Base-by-base conservation (phyloP, 1,140 invertebrate genomes). In the Augochlora pura region DNA sequence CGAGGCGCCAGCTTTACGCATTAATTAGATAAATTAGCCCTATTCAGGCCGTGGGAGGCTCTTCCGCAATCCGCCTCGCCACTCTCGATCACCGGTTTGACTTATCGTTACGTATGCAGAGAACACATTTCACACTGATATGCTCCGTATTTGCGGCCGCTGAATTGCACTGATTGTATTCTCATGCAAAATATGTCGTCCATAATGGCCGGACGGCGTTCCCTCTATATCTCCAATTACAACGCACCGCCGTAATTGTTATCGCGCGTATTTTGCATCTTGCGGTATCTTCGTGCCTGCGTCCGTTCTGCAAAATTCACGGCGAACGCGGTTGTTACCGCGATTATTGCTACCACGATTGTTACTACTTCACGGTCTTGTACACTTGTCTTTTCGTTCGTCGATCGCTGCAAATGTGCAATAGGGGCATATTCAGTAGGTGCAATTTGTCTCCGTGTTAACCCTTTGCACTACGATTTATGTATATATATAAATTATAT, bases 111-210 rank as follows among this genome's bases (percentile, higher is more conserved):
- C 69, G 69, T 81, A 81, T 77, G 74, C 46, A 66, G 57, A 70
- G 59, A 79, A 79, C 77, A 72, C 71, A 68, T 88, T 87, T 87
- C 79, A 66, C 73, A 87, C 68, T 77, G 86, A 84, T 83, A 87
- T 80, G 78, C 84, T 70, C 74, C 78, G 62, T 86, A 82, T 75
- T 77, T 86, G 83, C 85, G 59, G 75, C 75, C 83, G 66, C 85
- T 89, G 88, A 89, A 89, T 88, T 83, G 87, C 85, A 77, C 86
- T 88, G 88, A 89, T 89, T 89, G 88, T 88, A 89, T 89, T 89
- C 85, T 88, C 87, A 89, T 89, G 88, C 85, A 89, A 89, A 88
- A 85, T 88, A 88, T 88, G 81, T 82, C 78, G 72, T 54, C 65
- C 64, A 70, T 80, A 82, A 84, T 84, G 85, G 57, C 73, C 63